A percentile compares a stretch with the other conserved stretches of the same genome.
Evolutionary conservation across 1,140 invertebrate genomes (phyloP).

Genomic region (Archivesica marissinica): DNA sequence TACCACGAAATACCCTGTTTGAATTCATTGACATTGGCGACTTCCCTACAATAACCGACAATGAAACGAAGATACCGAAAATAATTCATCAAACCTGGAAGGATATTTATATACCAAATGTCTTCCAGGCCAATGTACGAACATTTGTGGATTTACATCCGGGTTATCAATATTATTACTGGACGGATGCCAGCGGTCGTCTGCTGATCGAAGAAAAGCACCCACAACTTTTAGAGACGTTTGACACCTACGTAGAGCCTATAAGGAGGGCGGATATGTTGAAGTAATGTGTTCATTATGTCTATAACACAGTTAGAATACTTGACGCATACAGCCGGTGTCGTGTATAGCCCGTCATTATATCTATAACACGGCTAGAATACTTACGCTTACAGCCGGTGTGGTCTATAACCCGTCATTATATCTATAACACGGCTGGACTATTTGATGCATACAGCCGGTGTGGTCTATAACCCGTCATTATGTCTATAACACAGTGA

Average conservation of each 20-base stretch:
- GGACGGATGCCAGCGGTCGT: constrained; percentile 75
- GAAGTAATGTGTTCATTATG: too few species aligned
- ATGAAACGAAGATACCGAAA: constrained; percentile 66
- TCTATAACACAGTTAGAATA: too few species aligned
- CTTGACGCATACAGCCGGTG: too few species aligned
- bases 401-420: too few species aligned
- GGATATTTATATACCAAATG: constrained; percentile 63
- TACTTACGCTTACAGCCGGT: too few species aligned
- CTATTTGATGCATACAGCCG: too few species aligned
- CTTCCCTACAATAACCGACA: constrained; percentile 10
- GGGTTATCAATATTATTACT: constrained; percentile 78
- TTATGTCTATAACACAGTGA: too few species aligned
- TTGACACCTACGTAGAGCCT: constrained; percentile 69
- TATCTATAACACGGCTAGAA: too few species aligned
- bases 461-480: too few species aligned
- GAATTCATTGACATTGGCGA: constrained; percentile 14
- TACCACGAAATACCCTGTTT: neutral
- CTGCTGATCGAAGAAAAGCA: constrained; percentile 68
- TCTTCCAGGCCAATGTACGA: constrained; percentile 68
- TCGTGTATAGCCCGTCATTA: too few species aligned
- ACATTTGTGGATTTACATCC: constrained; percentile 72
- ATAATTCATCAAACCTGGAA: constrained; percentile 81
- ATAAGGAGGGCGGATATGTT: constrained; percentile 75
- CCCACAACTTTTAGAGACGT: constrained; percentile 70
- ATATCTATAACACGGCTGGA: too few species aligned